Evolutionary conservation across 2,113 vertebrate genomes (phyloP), one percentile per base, ranked within the genome.

Genomic region (Erythrolamprus reginae): DNA sequence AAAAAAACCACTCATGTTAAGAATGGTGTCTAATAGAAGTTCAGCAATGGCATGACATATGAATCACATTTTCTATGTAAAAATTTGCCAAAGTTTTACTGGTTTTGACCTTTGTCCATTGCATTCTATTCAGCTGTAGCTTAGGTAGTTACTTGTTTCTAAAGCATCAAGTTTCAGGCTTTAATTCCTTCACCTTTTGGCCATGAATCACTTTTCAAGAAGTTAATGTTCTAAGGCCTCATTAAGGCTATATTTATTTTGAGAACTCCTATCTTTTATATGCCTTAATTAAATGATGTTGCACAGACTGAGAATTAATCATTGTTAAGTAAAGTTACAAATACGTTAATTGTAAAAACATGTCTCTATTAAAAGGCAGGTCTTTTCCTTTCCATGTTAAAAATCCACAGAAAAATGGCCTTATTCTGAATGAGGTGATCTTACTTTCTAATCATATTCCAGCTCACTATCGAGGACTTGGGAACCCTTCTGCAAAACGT

Each of bases 181-280:
- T 87, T 56, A 90, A 90, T 87, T 65, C 47, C 65, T 77, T 12
- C 42, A 45, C 87, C 51, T 87, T 90, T 90, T 90, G 61, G 55
- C 12, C 51, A 55, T 56, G 42, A 86, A 90, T 48, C 87, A 82
- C 28, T 56, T 87, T 45, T 90, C 51, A 19, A 51, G 61, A 26
- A 90, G 8, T 77, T 53, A 82, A 42, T 51, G 55, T 82, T 87
- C 51, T 48, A 52, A 55, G 19, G 1, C 10, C 9, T 21, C 3
- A 12, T 2, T 0, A 83, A 92, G 56, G 33, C 56, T 45, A 26
- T 0, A 77, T 0, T 55, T 17, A 33, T 82, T 28, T 28, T 84
- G 47, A 10, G 19, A 42, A 47, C 0, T 0, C 15, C 4, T 0
- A 0, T 0, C 0, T 38, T 61, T 65, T 51, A 50, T 15, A 87